phyloP scores from a whole-genome alignment of 2,113 vertebrate species.

The Bubo scandiacus region DNA sequence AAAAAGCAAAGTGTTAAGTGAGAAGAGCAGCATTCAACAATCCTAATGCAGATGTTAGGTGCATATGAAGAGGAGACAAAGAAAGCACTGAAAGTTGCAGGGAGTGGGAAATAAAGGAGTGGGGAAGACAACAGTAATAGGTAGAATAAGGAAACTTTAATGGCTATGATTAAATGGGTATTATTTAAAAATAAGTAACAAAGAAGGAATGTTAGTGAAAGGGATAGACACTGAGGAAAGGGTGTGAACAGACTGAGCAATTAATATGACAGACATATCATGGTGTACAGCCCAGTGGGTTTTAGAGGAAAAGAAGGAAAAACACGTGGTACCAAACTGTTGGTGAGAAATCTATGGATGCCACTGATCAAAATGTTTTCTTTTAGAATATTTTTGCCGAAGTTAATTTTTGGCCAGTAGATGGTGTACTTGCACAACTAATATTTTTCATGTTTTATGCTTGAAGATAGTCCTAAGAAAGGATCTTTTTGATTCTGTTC shows the following conservation, averaged over 20 bases:
- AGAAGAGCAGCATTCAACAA: not conserved
- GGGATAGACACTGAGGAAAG: not conserved
- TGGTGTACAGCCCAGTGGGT: accelerated
- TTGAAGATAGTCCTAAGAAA: not conserved
- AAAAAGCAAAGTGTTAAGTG: not conserved
- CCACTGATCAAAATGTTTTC: not conserved
- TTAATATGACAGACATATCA: not conserved
- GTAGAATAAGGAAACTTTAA: not conserved
- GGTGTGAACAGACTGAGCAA: not conserved
- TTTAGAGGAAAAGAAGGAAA: not conserved
- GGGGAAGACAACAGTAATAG: not conserved
- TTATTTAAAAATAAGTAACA: not conserved
- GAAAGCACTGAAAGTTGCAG: not conserved
- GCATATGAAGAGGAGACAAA: not conserved
- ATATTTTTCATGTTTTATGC: not conserved
- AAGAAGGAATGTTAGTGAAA: not conserved
- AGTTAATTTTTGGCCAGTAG: slow-evolving; percentile 60
- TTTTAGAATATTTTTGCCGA: not conserved
- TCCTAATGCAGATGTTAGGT: not conserved
- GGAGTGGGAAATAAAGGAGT: not conserved
- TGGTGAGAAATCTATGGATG: not conserved
- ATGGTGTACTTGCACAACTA: slow-evolving; percentile 61
- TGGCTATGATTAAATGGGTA: not conserved
- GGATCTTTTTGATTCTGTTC: not conserved
- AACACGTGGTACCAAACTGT: not conserved